Evolutionary conservation across 2,888 invertebrate species (phyloP).

Genomic region (Cryptus viduatorius): DNA sequence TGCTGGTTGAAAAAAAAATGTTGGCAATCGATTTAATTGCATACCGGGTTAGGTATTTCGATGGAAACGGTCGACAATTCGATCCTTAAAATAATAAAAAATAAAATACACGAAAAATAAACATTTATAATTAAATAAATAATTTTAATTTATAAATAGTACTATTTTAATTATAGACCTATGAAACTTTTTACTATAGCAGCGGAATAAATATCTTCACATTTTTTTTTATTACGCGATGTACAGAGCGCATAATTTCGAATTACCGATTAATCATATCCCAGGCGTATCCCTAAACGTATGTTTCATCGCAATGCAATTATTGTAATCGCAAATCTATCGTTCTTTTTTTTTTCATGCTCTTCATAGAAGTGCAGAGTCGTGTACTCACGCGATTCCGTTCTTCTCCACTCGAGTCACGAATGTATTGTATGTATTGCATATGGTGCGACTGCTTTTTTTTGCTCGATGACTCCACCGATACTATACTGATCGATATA

Average conservation of each 20-base stretch:
- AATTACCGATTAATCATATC: constrained; percentile 17
- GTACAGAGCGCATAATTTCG: neutral
- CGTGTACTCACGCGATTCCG: constrained; percentile 8
- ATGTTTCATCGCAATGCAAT: constrained; percentile 2
- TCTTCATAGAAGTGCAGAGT: neutral
- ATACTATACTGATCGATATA: constrained; percentile 57
- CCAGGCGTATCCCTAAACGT: neutral
- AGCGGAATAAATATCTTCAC: neutral
- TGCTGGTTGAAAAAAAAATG: neutral
- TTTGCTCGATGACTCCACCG: constrained; percentile 45
- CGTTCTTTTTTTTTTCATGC: neutral
- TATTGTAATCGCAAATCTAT: constrained; percentile 21
- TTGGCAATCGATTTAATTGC: too few species aligned
- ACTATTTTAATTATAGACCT: neutral
- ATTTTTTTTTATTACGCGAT: neutral
- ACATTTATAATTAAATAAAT: too few species aligned
- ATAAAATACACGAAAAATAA: too few species aligned
- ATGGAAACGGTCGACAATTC: too few species aligned
- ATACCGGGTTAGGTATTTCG: too few species aligned
- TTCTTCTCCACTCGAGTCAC: neutral
- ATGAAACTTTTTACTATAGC: neutral
- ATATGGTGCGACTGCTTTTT: constrained; percentile 1
- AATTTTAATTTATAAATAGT: neutral
- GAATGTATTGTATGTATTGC: constrained; percentile 28
- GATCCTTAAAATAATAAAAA: too few species aligned